Conservation (phyloP, 2,888 invertebrate species). For the Dicycla oo region DNA sequence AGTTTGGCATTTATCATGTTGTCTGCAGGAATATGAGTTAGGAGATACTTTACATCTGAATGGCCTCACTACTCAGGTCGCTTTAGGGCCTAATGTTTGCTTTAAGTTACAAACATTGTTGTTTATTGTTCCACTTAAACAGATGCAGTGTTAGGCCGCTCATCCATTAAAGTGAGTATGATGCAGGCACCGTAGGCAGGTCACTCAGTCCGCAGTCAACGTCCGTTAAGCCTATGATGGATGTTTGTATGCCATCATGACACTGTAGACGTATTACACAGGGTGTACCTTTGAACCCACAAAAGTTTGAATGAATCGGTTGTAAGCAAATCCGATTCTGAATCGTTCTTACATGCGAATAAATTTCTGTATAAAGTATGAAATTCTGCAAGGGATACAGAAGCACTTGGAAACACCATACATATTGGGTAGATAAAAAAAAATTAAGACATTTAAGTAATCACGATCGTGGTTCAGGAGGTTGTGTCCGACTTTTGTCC, state of each 20-base stretch:
- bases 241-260: conserved; percentile 29
- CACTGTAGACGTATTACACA: conserved; percentile 6
- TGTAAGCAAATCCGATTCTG: conserved; percentile 24
- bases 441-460: conserved; percentile 36
- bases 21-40: conserved; percentile 64
- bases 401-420: neutral
- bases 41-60: conserved; percentile 70
- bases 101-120: conserved; percentile 63
- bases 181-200: conserved; percentile 36
- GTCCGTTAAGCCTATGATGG: conserved; percentile 52
- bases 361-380: neutral
- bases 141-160: conserved; percentile 28
- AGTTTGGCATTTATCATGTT: conserved; percentile 61
- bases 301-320: conserved; percentile 8
- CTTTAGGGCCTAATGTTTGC: conserved; percentile 65
- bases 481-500: conserved; percentile 41
- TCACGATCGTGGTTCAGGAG: conserved; percentile 36
- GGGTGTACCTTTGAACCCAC: conserved; percentile 39
- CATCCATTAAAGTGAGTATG: conserved; percentile 42
- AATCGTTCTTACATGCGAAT: neutral
- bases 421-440: conserved; percentile 1
- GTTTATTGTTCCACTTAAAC: conserved; percentile 51
- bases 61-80: conserved; percentile 65
- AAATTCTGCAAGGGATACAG: neutral
- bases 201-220: conserved; percentile 35